A percentile compares a stretch with the other conserved stretches of the same genome.
Evolutionary conservation across 2,113 vertebrate genomes (phyloP).

Genomic region (Pyxicephalus adspersus): DNA sequence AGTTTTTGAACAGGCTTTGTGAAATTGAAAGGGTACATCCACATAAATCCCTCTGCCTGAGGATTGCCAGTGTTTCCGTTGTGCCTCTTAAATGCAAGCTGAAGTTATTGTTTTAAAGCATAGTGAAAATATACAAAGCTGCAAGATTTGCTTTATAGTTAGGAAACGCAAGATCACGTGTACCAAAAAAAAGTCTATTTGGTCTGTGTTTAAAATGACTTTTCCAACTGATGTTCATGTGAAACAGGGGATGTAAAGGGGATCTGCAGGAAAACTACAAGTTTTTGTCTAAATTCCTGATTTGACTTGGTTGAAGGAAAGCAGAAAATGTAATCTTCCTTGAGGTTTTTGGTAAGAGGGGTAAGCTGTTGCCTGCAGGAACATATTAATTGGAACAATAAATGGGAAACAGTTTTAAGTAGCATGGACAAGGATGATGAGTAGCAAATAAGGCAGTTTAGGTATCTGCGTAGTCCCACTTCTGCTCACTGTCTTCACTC

Average conservation of each 20-base stretch:
- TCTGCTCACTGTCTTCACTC: not conserved
- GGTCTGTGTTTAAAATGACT: conserved; percentile 15
- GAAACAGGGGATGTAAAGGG: not conserved
- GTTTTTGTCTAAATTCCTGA: conserved; percentile 40
- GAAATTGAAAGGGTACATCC: conserved; percentile 38
- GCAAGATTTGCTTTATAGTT: not conserved
- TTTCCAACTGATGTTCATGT: conserved; percentile 24
- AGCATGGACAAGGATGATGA: conserved; percentile 24
- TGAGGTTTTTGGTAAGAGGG: conserved; percentile 2
- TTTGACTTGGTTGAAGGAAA: conserved; percentile 38
- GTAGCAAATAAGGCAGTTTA: conserved; percentile 14
- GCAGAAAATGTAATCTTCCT: conserved; percentile 40
- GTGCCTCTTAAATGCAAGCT: conserved; percentile 17
- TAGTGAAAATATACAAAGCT: conserved; percentile 41
- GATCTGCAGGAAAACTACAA: not conserved
- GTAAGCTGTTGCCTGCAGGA: conserved; percentile 38
- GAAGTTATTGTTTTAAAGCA: conserved; percentile 38
- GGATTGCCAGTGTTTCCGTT: conserved; percentile 20
- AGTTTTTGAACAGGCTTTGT: conserved; percentile 36
- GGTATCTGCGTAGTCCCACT: conserved; percentile 22
- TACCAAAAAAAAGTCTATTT: not conserved
- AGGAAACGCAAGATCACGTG: conserved; percentile 24
- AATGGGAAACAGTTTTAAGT: conserved; percentile 7
- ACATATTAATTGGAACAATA: conserved; percentile 34
- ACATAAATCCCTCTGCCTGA: conserved; percentile 28